A percentile compares a stretch with the other conserved stretches of the same genome.
phyloP scores from a whole-genome alignment of 30 jellyfish, hydroid and myxozoan genomes.

The Cassiopea xamachana region DNA sequence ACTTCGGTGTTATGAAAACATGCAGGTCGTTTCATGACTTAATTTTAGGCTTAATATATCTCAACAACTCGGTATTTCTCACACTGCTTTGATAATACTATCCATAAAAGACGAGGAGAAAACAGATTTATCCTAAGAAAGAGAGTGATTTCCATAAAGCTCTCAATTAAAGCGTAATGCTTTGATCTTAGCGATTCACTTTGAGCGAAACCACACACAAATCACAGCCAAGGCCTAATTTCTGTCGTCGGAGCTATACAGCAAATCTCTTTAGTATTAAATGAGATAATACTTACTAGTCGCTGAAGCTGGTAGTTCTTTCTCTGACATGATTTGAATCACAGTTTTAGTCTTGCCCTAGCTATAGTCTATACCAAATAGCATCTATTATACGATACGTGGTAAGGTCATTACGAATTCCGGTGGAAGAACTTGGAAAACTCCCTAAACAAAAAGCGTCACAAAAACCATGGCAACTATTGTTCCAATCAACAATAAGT shows the following conservation, averaged over 20 bases:
- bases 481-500: background rate
- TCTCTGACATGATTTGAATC: background rate
- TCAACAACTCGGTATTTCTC: background rate
- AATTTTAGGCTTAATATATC: too few relatives aligned
- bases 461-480: constrained; percentile 53
- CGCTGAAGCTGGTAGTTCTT: background rate
- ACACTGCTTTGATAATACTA: background rate
- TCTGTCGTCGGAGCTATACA: background rate
- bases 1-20: too few relatives aligned
- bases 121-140: background rate
- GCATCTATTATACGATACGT: background rate
- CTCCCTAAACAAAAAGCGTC: constrained; percentile 43
- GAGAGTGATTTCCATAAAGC: background rate
- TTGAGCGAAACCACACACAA: background rate
- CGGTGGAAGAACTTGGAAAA: background rate
- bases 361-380: background rate
- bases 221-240: background rate
- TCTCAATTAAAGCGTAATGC: background rate
- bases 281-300: background rate
- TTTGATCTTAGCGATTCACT: background rate
- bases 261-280: too few relatives aligned
- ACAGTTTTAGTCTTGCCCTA: background rate
- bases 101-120: background rate
- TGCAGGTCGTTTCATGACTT: too few relatives aligned
- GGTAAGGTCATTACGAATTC: background rate